Evolutionary conservation across 2,113 vertebrate species (phyloP).

Genomic region (Verasper variegatus): DNA sequence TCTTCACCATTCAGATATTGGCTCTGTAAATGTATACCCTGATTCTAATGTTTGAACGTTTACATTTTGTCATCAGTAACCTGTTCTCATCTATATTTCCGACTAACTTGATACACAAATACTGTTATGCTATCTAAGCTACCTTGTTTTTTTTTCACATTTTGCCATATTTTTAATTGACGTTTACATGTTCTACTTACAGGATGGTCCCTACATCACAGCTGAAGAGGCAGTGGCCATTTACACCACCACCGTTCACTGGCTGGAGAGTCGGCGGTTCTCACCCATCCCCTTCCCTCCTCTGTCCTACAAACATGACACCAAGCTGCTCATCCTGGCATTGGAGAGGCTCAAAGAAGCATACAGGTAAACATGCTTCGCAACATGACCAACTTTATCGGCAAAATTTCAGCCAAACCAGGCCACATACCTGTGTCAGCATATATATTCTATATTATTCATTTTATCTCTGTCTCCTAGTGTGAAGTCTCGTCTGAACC

Average conservation of each 20-base stretch:
- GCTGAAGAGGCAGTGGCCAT: constrained; percentile 99
- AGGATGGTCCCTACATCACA: constrained; percentile 99
- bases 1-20: constrained; percentile 46
- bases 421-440: too few relatives aligned
- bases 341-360: constrained; percentile 98
- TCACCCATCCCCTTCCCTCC: constrained; percentile 98
- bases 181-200: constrained; percentile 25
- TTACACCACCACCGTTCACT: constrained; percentile 99
- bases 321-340: constrained; percentile 96
- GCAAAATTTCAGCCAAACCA: not conserved
- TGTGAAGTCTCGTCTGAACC: constrained; percentile 98
- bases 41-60: not conserved
- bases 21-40: not conserved
- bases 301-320: constrained; percentile 97
- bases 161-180: not conserved
- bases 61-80: not conserved
- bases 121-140: not conserved
- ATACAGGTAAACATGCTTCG: constrained; percentile 87
- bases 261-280: constrained; percentile 98
- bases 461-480: constrained; percentile 68
- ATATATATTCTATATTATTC: not conserved
- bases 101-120: too few relatives aligned
- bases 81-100: not conserved
- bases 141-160: not conserved
- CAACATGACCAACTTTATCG: not conserved